A percentile compares a stretch with the other conserved stretches of the same genome.
These are phyloP conservation scores for Hypotaenidia philippensis DNA, from an alignment of 2,797 vertebrate genomes.

Conservation along the genomic window DNA sequence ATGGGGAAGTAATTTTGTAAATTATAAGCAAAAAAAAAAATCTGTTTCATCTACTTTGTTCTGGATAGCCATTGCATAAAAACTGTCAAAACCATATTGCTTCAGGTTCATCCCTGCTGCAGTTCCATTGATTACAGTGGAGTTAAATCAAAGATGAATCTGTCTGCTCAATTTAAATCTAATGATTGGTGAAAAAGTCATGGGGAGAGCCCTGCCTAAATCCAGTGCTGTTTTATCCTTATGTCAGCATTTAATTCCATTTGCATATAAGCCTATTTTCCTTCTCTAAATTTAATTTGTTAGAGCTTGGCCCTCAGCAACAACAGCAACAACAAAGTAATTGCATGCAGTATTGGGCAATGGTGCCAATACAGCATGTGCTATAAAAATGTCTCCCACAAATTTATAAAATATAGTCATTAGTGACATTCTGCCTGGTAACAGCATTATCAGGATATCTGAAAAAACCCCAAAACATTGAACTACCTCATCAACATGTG, in stretches of 20 bases:
- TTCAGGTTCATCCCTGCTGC: conserved; percentile 13
- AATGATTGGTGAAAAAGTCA: conserved; percentile 70
- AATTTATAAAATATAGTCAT: conserved; percentile 70
- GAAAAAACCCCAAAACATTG: not conserved
- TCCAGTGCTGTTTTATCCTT: conserved; percentile 78
- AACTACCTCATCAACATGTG: conserved; percentile 14
- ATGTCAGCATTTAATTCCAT: conserved; percentile 79
- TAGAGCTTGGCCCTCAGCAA: conserved; percentile 72
- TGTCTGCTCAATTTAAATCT: conserved; percentile 73
- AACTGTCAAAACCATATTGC: conserved; percentile 63
- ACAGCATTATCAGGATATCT: conserved; percentile 49
- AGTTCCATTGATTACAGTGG: conserved; percentile 63
- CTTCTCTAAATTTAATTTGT: conserved; percentile 79
- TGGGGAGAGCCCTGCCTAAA: conserved; percentile 64
- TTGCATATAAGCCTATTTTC: conserved; percentile 80
- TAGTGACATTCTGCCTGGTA: conserved; percentile 67
- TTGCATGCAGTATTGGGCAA: conserved; percentile 65
- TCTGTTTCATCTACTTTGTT: conserved; percentile 60
- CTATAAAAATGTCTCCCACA: conserved; percentile 63
- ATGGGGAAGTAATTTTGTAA: conserved; percentile 71
- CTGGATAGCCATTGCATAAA: conserved; percentile 52
- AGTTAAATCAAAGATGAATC: conserved; percentile 68
- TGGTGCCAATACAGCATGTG: conserved; percentile 69
- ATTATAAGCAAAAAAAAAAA: conserved; percentile 36
- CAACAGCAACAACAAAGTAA: conserved; percentile 71